Evolutionary conservation across 2,797 vertebrate genomes (phyloP).

Genomic region (Macrochelys suwanniensis): DNA sequence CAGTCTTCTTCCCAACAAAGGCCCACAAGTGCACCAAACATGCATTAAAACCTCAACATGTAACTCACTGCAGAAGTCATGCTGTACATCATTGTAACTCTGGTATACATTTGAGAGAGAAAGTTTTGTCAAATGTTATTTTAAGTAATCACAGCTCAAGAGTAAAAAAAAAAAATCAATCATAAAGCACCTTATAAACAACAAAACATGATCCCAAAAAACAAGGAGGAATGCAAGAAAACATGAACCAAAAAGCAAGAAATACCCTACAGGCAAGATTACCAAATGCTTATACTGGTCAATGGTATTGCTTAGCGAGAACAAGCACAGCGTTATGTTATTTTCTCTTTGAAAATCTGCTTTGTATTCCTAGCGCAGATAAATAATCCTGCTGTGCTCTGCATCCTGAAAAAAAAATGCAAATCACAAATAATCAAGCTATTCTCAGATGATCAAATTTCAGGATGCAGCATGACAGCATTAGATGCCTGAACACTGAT

Average conservation of each 20-base stretch:
- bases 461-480: conserved; percentile 45
- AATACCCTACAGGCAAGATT: conserved; percentile 42
- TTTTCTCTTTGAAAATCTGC: conserved; percentile 36
- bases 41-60: conserved; percentile 9
- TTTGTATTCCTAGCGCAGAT: neutral
- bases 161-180: neutral
- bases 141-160: neutral
- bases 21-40: conserved; percentile 16
- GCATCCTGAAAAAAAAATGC: conserved; percentile 14
- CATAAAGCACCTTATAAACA: neutral
- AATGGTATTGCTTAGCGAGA: neutral
- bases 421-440: conserved; percentile 48
- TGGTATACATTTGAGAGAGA: neutral
- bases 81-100: neutral
- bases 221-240: neutral
- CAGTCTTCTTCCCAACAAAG: neutral
- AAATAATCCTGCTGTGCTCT: conserved; percentile 15
- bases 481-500: conserved; percentile 66
- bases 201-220: conserved; percentile 5
- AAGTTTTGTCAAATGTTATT: conserved; percentile 34
- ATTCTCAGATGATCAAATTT: conserved; percentile 50
- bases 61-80: conserved; percentile 15
- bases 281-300: conserved; percentile 32
- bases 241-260: conserved; percentile 19
- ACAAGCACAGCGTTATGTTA: neutral